Conservation (phyloP, 2,797 vertebrate species). For the Xenopus petersii region DNA sequence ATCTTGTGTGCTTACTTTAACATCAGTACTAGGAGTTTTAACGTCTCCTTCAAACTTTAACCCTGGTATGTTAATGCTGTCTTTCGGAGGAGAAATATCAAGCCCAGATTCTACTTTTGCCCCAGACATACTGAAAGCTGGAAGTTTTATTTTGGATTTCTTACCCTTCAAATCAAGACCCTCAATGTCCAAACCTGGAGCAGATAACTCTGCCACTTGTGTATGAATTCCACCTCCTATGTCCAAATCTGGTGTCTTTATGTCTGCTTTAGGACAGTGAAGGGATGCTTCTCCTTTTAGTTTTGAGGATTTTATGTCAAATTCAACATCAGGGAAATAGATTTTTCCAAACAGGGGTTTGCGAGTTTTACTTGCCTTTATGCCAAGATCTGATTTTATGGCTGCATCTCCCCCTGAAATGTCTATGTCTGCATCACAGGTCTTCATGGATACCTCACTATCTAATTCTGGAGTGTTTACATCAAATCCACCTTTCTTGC, state of each 20-base stretch:
- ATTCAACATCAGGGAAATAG: slow-evolving; percentile 84
- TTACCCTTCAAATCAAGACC: slow-evolving; percentile 61
- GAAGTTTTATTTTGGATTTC: slow-evolving; percentile 68
- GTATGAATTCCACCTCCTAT: slow-evolving; percentile 54
- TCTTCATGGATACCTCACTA: slow-evolving; percentile 53
- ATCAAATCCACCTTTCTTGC: slow-evolving; percentile 63
- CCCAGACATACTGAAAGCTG: slow-evolving; percentile 60
- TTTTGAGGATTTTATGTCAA: slow-evolving; percentile 85
- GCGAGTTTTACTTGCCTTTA: slow-evolving; percentile 77
- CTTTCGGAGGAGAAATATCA: slow-evolving; percentile 55
- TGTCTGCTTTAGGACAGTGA: slow-evolving; percentile 60
- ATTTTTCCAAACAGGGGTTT: slow-evolving; percentile 82
- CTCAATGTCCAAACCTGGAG: slow-evolving; percentile 55
- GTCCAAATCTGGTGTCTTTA: slow-evolving; percentile 63
- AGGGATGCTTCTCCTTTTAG: slow-evolving; percentile 70
- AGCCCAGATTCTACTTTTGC: slow-evolving; percentile 54
- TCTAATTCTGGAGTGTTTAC: slow-evolving; percentile 55
- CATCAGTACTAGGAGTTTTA: slow-evolving; percentile 56
- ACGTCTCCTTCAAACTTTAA: slow-evolving; percentile 26
- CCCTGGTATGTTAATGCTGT: slow-evolving; percentile 58
- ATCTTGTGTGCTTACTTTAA: not conserved
- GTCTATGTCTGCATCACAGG: slow-evolving; percentile 51
- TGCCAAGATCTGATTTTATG: slow-evolving; percentile 57
- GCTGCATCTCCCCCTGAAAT: slow-evolving; percentile 38
- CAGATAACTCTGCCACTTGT: slow-evolving; percentile 52